Evolutionary conservation across 2,113 vertebrate genomes (phyloP).

Genomic region (Microtus montanus): DNA sequence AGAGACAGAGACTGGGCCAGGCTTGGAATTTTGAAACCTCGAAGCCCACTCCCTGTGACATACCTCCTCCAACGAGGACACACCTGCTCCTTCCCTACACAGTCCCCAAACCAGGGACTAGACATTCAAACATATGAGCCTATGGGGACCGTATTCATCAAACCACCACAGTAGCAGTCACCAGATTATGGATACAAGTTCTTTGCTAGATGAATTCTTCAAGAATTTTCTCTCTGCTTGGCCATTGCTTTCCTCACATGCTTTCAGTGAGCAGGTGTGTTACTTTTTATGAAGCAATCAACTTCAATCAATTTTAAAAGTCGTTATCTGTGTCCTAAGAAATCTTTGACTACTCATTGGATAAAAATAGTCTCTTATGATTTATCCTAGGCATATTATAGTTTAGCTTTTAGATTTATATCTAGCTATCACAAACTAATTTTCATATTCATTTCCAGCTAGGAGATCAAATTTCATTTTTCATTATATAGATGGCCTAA

Average conservation of each 20-base stretch:
- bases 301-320: slow-evolving; percentile 12
- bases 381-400: slow-evolving; percentile 4
- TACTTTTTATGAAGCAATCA: slow-evolving; percentile 34
- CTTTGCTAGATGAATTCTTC: slow-evolving; percentile 1
- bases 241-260: background rate
- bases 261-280: slow-evolving; percentile 30
- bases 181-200: background rate
- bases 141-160: background rate
- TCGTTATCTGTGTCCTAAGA: background rate
- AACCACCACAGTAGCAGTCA: background rate
- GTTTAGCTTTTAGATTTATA: slow-evolving; percentile 48
- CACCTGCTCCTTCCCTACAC: background rate
- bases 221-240: background rate
- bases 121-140: background rate
- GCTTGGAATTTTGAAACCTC: background rate
- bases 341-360: background rate
- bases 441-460: slow-evolving; percentile 31
- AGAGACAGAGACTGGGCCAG: background rate
- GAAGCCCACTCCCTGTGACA: background rate
- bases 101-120: background rate
- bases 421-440: slow-evolving; percentile 13
- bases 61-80: background rate
- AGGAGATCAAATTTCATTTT: background rate
- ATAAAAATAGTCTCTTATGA: background rate
- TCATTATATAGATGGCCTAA: background rate